Evolutionary conservation across 2,888 invertebrate species (phyloP).

Genomic region (Argyresthia goedartella): DNA sequence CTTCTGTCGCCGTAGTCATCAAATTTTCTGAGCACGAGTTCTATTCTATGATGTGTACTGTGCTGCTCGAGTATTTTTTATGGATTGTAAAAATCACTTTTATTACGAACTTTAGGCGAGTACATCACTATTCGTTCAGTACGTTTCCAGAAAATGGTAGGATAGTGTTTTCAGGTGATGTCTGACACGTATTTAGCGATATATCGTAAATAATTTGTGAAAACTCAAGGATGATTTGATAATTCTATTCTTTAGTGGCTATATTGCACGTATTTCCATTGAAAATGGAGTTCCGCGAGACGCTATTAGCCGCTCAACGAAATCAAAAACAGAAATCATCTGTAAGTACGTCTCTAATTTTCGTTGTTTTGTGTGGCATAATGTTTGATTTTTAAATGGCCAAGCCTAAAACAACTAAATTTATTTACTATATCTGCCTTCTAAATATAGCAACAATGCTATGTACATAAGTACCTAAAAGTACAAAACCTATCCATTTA

Average conservation of each 20-base stretch:
- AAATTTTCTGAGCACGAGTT: no score
- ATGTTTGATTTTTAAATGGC: no score
- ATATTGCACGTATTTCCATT: slow-evolving; percentile 8
- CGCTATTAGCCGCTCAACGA: slow-evolving; percentile 58
- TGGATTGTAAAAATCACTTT: no score
- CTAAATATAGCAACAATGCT: no score
- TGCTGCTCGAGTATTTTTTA: no score
- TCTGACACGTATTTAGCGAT: slow-evolving; percentile 62
- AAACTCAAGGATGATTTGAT: slow-evolving; percentile 20
- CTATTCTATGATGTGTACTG: no score
- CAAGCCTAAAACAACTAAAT: no score
- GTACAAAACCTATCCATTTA: no score
- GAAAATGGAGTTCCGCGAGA: slow-evolving; percentile 63
- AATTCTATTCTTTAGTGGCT: neutral
- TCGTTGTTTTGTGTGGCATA: neutral
- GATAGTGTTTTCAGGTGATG: slow-evolving; percentile 45
- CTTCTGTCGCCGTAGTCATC: no score
- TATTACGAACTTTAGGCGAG: no score
- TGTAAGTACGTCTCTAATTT: slow-evolving; percentile 36
- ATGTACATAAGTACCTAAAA: no score
- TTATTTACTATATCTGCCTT: no score
- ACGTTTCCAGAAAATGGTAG: slow-evolving; percentile 66
- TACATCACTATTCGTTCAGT: slow-evolving; percentile 31
- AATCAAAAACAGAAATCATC: slow-evolving; percentile 69
- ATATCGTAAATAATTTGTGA: slow-evolving; percentile 46